Evolutionary conservation across 1,140 invertebrate genomes (phyloP), one percentile per base, ranked within the genome.

Genomic region (Theocolax elegans): DNA sequence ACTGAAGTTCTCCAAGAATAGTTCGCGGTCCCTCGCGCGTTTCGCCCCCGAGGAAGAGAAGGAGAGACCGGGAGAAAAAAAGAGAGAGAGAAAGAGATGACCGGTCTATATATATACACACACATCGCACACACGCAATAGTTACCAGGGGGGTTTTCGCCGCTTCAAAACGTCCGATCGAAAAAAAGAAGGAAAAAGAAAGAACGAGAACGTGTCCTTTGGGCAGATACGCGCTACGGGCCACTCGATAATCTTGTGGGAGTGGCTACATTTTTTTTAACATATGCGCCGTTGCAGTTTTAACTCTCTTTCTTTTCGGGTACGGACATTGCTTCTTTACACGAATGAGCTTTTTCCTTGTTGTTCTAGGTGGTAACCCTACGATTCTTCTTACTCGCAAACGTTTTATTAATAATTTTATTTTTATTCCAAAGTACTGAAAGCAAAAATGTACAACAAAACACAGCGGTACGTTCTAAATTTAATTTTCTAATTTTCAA

Each of bases 1-100:
- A 81, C 78, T 84, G 71, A 83, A 83, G 80, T 84, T 82, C 77
- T 84, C 84, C 83, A 80, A 86, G 83, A 86, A 86, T 86, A 86
- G 84, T 85, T 75, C 67, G 73, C 75, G 77, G 77, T 82, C 78
- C 80, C 82, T 81, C 77, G 76, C 79, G 76, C 75, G 74, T 79
- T 81, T 75, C 76, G 77, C 79, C 77, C 72, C 76, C 77, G 75
- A 77, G 71, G 74, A 74, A 71, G 67, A 67, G 73, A 74, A 72
- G 73, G 72, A 73, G 73, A 74, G 74, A 9, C 56, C 38, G 40
- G 38, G 21, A 54, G 60, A 49, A 15, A 23, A 19, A 35, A 40
- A 35, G 44, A n/a, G 44, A 49, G 59, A 48, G 15, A 29, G 21
- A 27, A 25, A 17, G 19, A 49, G 60, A 51, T 13, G 46, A 58